Conservation (phyloP, 2,888 invertebrate genomes). For the Incurvaria masculella region DNA sequence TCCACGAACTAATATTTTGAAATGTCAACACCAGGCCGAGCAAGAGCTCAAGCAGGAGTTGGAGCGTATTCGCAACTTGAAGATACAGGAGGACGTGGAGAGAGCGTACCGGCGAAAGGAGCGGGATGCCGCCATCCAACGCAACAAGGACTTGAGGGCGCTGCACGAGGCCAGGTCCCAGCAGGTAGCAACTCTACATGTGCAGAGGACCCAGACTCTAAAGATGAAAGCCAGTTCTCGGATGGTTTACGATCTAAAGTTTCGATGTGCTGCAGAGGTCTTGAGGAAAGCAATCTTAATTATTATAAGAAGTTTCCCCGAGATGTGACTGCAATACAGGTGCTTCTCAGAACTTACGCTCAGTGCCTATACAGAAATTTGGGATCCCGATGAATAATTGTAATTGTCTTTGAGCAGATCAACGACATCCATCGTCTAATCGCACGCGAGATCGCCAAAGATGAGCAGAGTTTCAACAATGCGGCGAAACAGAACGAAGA, state of each 20-base stretch:
- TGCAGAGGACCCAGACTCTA: background rate
- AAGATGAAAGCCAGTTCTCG: background rate
- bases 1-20: background rate
- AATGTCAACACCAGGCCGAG: constrained; percentile 48
- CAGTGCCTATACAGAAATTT: too few relatives aligned
- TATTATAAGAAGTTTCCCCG: background rate
- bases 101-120: constrained; percentile 66
- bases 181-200: constrained; percentile 36
- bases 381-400: background rate
- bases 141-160: constrained; percentile 46
- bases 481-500: constrained; percentile 55
- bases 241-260: background rate
- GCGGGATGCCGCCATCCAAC: constrained; percentile 56
- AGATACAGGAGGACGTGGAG: constrained; percentile 60
- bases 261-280: background rate
- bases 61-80: constrained; percentile 47
- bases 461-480: constrained; percentile 59
- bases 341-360: too few relatives aligned
- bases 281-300: background rate
- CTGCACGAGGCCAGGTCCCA: constrained; percentile 51
- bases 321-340: too few relatives aligned
- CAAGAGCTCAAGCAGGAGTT: constrained; percentile 48
- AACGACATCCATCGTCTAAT: constrained; percentile 58
- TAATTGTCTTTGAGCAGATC: constrained; percentile 33
- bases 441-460: constrained; percentile 64